These are phyloP conservation scores for Synergus laeviventris DNA, from an alignment of 2,888 invertebrate species.

Conservation along the genomic window DNA sequence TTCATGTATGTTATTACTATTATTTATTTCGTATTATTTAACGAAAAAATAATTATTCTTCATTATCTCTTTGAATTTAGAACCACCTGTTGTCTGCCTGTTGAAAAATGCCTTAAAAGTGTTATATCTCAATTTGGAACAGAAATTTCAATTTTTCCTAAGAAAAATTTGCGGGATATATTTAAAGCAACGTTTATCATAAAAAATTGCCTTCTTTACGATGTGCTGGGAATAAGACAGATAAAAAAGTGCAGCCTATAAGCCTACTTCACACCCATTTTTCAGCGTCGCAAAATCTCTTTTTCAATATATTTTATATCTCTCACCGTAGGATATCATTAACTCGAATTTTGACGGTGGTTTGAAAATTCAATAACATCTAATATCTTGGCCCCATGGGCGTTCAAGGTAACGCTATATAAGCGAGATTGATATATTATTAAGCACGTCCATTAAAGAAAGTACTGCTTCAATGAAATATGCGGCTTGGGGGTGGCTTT, in stretches of 20 bases:
- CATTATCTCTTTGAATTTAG: no score
- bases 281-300: conserved; percentile 18
- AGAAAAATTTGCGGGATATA: not conserved
- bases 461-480: conserved; percentile 67
- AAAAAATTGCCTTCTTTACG: conserved; percentile 28
- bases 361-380: conserved; percentile 65
- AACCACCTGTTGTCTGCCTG: no score
- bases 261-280: conserved; percentile 35
- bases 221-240: conserved; percentile 43
- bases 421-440: conserved; percentile 74
- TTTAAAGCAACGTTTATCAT: not conserved
- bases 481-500: conserved; percentile 59
- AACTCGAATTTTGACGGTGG: conserved; percentile 57
- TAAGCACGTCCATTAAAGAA: conserved; percentile 71
- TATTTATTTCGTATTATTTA: no score
- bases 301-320: conserved; percentile 41
- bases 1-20: no score
- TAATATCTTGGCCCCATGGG: conserved; percentile 50
- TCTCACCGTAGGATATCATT: conserved; percentile 61
- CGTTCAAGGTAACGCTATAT: conserved; percentile 50
- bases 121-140: not conserved
- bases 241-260: conserved; percentile 47
- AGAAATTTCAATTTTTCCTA: not conserved
- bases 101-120: no score
- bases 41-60: no score